Base-by-base conservation (phyloP, 2,797 vertebrate species). In the Clarias laeviceps region DNA sequence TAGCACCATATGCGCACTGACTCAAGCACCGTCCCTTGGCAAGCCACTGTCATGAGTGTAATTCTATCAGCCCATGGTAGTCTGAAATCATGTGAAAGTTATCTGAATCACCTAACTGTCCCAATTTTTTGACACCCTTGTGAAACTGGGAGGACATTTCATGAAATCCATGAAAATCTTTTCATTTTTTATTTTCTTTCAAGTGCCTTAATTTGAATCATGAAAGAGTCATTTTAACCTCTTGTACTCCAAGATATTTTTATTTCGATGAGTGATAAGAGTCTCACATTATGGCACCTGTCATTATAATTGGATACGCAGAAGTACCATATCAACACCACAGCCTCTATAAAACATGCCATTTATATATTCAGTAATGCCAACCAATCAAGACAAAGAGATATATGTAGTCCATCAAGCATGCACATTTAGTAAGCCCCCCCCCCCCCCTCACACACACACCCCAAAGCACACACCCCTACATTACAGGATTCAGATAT, bases 251-350 rank as follows among this genome's bases (percentile, higher is more conserved):
- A 22, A 29, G 54, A 12, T 61, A 37, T 79, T 61, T 61, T 61
- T 54, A 78, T 34, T 32, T 32, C n/a, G 32, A 40, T 66, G 62
- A 82, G 11, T 82, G 62, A 66, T 82, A 50, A n/a, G 65, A 24
- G 20, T 45, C 62, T 64, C 34, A 27, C 9, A 64, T 40, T 45
- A 34, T 40, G 0, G 2, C 0, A 22, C 4, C 65, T 69, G 62
- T 82, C 27, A 22, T 56, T 34, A 66, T 57, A 57, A 17, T 56
- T 15, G 9, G 27, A 68, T 34, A 24, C 14, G 34, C 11, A 50
- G 27, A 17, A 37, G 74, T 32, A 9, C 54, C 29, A 77, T 34
- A 45, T 12, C 40, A 72, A 40, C 40, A n/a, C 22, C 37, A 72
- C 11, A 45, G 2, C n/a, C 24, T n/a, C 1, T 40, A 40, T 15